These are phyloP conservation scores for Pissodes strobi DNA, from an alignment of 1,140 invertebrate species.

Conservation along the genomic window DNA sequence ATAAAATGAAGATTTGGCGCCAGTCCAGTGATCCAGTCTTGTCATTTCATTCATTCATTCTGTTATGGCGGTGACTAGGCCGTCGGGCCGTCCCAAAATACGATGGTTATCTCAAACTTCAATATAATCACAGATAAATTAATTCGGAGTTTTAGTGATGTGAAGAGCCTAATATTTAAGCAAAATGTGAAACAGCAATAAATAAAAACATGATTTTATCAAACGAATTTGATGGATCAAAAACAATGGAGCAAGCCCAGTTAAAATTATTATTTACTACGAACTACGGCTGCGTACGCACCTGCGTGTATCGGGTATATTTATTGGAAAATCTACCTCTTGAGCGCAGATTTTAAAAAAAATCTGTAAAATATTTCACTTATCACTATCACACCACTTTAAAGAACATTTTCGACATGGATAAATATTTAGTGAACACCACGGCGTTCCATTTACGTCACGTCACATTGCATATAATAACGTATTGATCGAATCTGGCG, in stretches of 20 bases:
- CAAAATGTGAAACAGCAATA: too few relatives aligned
- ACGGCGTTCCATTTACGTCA: slow-evolving; percentile 54
- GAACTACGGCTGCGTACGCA: slow-evolving; percentile 89
- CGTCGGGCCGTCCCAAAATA: slow-evolving; percentile 9
- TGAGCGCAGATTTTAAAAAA: slow-evolving; percentile 46
- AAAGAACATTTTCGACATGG: slow-evolving; percentile 39
- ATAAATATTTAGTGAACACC: slow-evolving; percentile 48
- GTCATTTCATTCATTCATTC: too few relatives aligned
- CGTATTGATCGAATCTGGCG: slow-evolving; percentile 56
- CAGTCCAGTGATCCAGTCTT: too few relatives aligned
- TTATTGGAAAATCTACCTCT: slow-evolving; percentile 54
- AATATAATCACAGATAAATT: slow-evolving; percentile 1
- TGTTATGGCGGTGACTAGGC: slow-evolving; percentile 35
- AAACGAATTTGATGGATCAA: slow-evolving; percentile 33
- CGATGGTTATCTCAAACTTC: slow-evolving; percentile 7
- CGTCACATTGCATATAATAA: slow-evolving; percentile 50
- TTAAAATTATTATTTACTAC: slow-evolving; percentile 77
- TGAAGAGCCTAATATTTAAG: too few relatives aligned
- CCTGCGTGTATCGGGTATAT: slow-evolving; percentile 72
- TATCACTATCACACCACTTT: slow-evolving; percentile 41
- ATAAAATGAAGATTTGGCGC: slow-evolving; percentile 50
- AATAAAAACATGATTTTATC: slow-evolving; percentile 37
- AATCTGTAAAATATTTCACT: slow-evolving; percentile 40
- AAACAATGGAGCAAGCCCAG: slow-evolving; percentile 75
- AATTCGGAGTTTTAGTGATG: neutral